Conservation (phyloP, 1,140 invertebrate species). For the Hylaeus anthracinus region DNA sequence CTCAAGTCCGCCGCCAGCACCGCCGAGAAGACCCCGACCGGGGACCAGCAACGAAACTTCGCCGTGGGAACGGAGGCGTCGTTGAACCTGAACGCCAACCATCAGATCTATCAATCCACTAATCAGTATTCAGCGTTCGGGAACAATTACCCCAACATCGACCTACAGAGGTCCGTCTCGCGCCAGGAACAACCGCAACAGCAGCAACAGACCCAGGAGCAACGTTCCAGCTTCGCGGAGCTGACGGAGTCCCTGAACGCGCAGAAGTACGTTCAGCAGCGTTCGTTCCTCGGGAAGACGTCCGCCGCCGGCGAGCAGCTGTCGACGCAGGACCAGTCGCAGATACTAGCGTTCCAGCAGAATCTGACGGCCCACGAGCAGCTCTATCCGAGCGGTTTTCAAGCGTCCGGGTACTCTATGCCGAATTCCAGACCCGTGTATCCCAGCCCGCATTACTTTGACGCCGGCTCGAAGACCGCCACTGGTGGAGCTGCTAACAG, state of each 20-base stretch:
- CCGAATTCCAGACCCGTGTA: constrained; percentile 75
- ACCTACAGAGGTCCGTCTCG: constrained; percentile 58
- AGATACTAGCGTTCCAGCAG: constrained; percentile 71
- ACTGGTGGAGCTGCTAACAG: constrained; percentile 27
- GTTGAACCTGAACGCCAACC: constrained; percentile 67
- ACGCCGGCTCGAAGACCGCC: constrained; percentile 65
- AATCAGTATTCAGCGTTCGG: constrained; percentile 70
- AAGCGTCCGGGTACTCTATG: constrained; percentile 73
- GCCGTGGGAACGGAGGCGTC: constrained; percentile 61
- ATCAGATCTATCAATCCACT: constrained; percentile 72
- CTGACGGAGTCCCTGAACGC: constrained; percentile 55
- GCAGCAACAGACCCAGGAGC: constrained; percentile 60
- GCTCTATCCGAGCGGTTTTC: constrained; percentile 75
- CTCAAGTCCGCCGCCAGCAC: constrained; percentile 61
- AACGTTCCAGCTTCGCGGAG: constrained; percentile 52
- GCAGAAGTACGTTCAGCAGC: constrained; percentile 67
- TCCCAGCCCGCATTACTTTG: constrained; percentile 75
- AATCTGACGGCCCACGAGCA: constrained; percentile 71
- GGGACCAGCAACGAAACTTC: constrained; percentile 71
- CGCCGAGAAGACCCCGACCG: constrained; percentile 63
- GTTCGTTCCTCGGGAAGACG: constrained; percentile 56
- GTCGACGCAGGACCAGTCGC: constrained; percentile 65
- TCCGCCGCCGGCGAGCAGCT: constrained; percentile 40
- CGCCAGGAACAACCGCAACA: constrained; percentile 62
- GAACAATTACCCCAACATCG: constrained; percentile 68